Evolutionary conservation across 1,140 invertebrate species (phyloP).

Genomic region (Drosophila busckii): DNA sequence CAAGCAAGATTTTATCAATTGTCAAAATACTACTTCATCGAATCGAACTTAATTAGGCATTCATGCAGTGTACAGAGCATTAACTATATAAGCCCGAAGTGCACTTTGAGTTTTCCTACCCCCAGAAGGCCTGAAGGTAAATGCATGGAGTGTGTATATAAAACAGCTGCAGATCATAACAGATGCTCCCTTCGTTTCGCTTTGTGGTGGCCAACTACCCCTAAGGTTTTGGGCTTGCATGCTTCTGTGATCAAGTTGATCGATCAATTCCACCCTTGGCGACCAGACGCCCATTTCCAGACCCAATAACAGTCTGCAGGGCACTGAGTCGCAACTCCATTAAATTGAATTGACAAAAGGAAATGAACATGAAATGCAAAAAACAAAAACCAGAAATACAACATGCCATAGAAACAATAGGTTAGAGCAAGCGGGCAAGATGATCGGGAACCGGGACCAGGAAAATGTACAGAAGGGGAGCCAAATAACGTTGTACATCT

Average conservation of each 20-base stretch:
- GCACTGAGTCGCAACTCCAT: constrained; percentile 55
- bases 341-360: constrained; percentile 75
- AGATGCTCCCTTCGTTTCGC: constrained; percentile 37
- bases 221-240: constrained; percentile 43
- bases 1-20: too few relatives aligned
- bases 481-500: constrained; percentile 29
- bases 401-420: constrained; percentile 17
- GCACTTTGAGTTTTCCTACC: constrained; percentile 54
- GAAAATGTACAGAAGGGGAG: constrained; percentile 36
- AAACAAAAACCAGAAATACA: constrained; percentile 26
- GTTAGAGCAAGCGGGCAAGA: constrained; percentile 12
- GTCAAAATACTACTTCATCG: too few relatives aligned
- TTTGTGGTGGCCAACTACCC: constrained; percentile 48
- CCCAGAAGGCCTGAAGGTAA: constrained; percentile 24
- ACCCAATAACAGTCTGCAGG: constrained; percentile 4
- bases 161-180: constrained; percentile 46
- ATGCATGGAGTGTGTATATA: constrained; percentile 17
- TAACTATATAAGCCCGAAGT: constrained; percentile 7
- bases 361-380: constrained; percentile 74
- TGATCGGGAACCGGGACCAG: constrained; percentile 9
- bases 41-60: too few relatives aligned
- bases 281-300: constrained; percentile 29
- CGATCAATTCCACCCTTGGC: constrained; percentile 69
- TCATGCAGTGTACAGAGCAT: too few relatives aligned
- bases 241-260: constrained; percentile 66